Evolutionary conservation across 2,113 vertebrate genomes (phyloP).

Genomic region (Hyaena hyaena): DNA sequence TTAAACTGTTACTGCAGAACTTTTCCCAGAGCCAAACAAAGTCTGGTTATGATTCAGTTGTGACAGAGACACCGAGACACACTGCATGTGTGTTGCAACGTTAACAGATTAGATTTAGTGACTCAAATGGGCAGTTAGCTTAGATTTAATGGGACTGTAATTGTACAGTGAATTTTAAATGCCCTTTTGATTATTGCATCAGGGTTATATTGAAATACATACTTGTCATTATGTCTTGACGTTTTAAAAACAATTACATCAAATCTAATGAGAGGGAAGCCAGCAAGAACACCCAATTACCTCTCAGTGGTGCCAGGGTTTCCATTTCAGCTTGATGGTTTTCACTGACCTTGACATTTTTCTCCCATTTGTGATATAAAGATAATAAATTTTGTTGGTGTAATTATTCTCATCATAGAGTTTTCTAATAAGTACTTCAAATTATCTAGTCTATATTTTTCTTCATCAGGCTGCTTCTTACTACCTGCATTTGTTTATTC

Average conservation of each 20-base stretch:
- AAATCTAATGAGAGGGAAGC: constrained; percentile 73
- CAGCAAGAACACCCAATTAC: constrained; percentile 65
- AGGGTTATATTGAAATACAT: constrained; percentile 71
- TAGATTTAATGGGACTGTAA: constrained; percentile 75
- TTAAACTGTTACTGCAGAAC: constrained; percentile 78
- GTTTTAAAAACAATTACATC: constrained; percentile 75
- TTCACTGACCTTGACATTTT: constrained; percentile 65
- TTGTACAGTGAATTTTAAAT: constrained; percentile 75
- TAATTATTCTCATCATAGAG: constrained; percentile 30
- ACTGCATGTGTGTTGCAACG: constrained; percentile 70
- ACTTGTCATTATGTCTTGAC: constrained; percentile 73
- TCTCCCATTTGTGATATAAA: constrained; percentile 53
- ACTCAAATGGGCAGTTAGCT: constrained; percentile 74
- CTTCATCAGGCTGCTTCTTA: background rate
- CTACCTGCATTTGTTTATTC: background rate
- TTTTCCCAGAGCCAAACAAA: constrained; percentile 74
- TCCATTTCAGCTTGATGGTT: constrained; percentile 24
- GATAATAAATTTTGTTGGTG: constrained; percentile 59
- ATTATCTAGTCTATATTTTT: constrained; percentile 32
- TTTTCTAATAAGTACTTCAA: constrained; percentile 24
- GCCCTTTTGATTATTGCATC: constrained; percentile 74
- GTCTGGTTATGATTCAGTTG: constrained; percentile 73
- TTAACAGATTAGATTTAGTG: constrained; percentile 75
- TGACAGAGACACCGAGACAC: constrained; percentile 40
- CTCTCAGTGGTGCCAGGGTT: constrained; percentile 51